Evolutionary conservation across 1,140 invertebrate genomes (phyloP), one percentile per base, ranked within the genome.

Genomic region (Cherax quadricarinatus): DNA sequence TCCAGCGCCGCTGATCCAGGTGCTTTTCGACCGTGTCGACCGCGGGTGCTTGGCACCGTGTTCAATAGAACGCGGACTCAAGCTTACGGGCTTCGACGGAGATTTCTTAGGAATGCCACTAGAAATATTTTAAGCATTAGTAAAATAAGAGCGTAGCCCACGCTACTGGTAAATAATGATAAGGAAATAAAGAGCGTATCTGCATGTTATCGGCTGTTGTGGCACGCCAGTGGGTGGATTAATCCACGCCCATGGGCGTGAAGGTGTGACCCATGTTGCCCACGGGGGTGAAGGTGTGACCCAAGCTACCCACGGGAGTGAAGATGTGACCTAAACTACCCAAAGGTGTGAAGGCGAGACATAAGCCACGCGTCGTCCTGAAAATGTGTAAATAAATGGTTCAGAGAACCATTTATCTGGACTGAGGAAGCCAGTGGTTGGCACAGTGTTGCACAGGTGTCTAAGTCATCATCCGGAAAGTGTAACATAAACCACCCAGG

Each of bases 81-180:
- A 84, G 48, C 49, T 86, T 81, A 86, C 78, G 57, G 57, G 30
- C 70, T 85, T 81, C 78, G 84, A 81, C 78, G n/a, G 84, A 78
- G 84, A 82, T 91, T 91, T 86, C 78, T 79, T 70, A 91, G 89
- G 89, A 91, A 91, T 91, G 89, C 83, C 89, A 91, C 89, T 66
- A 49, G 85, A 82, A 91, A 70, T 62, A 80, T 60, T 82, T 70
- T 21, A 84, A 41, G 85, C 84, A 91, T 91, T 80, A 86, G 66
- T 84, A 91, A 91, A 86, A 91, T 80, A 86, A 80, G 73, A 91
- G 89, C 49, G 78, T 73, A 80, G 83, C 87, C 83, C 83, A 80
- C 75, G 89, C 78, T 81, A 86, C 89, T 86, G 81, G 83, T 91
- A 87, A 91, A 87, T 91, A 91, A 91, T 86, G 89, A 70, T 86